Base-by-base conservation (phyloP, 2,888 invertebrate genomes). In the Oxyteleia sp. region DNA sequence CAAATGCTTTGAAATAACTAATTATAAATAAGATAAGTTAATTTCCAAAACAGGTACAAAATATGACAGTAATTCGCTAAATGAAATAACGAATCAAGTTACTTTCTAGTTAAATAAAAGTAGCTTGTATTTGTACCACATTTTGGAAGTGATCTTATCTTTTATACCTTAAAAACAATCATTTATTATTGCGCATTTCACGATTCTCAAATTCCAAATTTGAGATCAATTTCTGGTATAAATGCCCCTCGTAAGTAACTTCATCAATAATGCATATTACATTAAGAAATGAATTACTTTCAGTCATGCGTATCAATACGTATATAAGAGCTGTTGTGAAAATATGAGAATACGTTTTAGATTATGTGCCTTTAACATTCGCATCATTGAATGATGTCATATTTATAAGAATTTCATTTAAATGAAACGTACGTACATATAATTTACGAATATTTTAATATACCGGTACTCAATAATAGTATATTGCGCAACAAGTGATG, bases 271-370 rank as follows among this genome's bases (percentile, higher is more conserved):
- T 74, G 45, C 16, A 26, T 57, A 66, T 74, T 23, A 69, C 69
- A 55, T 61, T 71, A 71, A 71, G 32, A 76, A 84, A 80, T 63
- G 57, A 84, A 68, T 66, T 72, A 61, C 80, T 80, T 63, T 68
- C 55, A 81, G 41, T 55, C 61, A 55, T 45, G 18, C 29, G 51
- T 80, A 64, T 74, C 51, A 47, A 61, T 66, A 63, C 84, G 35
- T 61, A 43, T 69, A 69, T 68, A 61, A 49, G 82, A 85, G 85
- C 88, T 86, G 89, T 86, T 89, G 87, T 85, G 87, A 87, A 89
- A 89, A 89, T 88, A 88, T 74, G 78, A 78, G 74, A 74, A 59
- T 68, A 53, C 45, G 20, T 26, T 16, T 16, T 20, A 18, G 7
- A 11, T 38, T 32, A 16, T 4, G 15, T 23, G 13, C 29, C n/a